Base-by-base conservation (phyloP, 2,797 vertebrate species). In the Spea hammondii region DNA sequence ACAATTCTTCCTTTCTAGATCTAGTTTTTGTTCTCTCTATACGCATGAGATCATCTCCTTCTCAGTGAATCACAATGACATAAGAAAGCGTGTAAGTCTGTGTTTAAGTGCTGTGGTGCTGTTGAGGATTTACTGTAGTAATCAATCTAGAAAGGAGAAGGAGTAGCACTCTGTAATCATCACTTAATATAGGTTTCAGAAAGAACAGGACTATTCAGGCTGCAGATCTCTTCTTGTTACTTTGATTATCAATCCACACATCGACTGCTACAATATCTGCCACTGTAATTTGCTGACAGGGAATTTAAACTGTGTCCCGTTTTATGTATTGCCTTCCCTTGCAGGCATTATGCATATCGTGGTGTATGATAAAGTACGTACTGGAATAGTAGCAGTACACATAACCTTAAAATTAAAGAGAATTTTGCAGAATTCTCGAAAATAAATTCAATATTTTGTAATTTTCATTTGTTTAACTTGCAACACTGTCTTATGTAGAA, bases 181-280 rank as follows among this genome's bases (percentile, higher is more conserved):
- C 70, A 69, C 75, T 49, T 80, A 72, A 73, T 68, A 72, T n/a
- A 60, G 79, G 68, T 74, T 80, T 76, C 64, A 74, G 74, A 53
- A 79, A 72, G 70, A 69, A 55, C 70, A 57, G 70, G 69, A 74
- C 70, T 55, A 6, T 57, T 73, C 70, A 14, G 57, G 14, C 69
- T 62, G 70, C 75, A 44, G 12, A 82, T 77, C 80, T 74, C 32
- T 74, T 82, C 80, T 77, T 74, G 75, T 82, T 82, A 77, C 79
- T 46, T 65, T 69, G 70, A 77, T 82, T 82, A 74, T 82, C 75
- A 82, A 74, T 82, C 70, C 55, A 65, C 65, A 70, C 75, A 77
- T 82, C 70, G 65, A 77, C 79, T 51, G 68, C 48, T 55, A 62
- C 64, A 81, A 69, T 72, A 17, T 51, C 54, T 77, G 68, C 65